Percentiles rank a stretch among this genome's conserved stretches.
Evolutionary conservation across 2,797 vertebrate genomes (phyloP).

Genomic region (Crax fasciolata): DNA sequence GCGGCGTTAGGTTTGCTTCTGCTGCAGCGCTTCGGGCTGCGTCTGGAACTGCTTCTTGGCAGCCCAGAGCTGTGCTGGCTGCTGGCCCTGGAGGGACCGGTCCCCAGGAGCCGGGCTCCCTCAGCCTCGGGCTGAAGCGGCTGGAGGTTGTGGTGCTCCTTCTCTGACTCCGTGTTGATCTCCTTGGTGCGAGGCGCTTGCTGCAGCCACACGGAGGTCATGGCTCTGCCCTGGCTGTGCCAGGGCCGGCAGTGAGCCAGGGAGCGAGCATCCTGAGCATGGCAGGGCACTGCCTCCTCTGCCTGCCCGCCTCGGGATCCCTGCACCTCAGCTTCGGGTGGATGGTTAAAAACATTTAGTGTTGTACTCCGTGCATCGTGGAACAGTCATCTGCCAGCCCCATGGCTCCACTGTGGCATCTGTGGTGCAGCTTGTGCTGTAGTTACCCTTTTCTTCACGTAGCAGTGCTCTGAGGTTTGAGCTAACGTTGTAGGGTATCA

Average conservation of each 20-base stretch:
- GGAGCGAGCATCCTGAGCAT: neutral
- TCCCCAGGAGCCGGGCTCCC: neutral
- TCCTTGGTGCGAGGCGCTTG: too few species aligned
- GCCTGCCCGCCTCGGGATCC: neutral
- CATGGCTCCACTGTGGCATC: neutral
- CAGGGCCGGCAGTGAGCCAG: too few species aligned
- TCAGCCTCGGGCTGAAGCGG: neutral
- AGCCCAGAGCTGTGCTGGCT: neutral
- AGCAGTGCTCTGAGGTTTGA: neutral
- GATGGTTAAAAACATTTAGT: neutral
- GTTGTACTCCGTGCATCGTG: accelerated
- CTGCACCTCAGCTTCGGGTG: neutral
- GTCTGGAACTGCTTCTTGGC: neutral
- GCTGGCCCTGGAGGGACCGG: neutral
- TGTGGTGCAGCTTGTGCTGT: neutral
- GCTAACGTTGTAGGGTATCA: neutral
- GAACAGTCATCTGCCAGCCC: neutral
- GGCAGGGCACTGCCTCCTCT: neutral
- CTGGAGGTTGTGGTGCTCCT: too few species aligned
- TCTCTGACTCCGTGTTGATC: too few species aligned
- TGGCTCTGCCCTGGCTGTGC: too few species aligned
- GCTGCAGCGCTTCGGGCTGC: neutral
- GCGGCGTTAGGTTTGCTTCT: neutral
- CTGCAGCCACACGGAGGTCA: too few species aligned
- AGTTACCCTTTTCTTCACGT: neutral